Evolutionary conservation across 2,888 invertebrate genomes (phyloP), one percentile per base, ranked within the genome.

Genomic region (Ochropleura leucogaster): DNA sequence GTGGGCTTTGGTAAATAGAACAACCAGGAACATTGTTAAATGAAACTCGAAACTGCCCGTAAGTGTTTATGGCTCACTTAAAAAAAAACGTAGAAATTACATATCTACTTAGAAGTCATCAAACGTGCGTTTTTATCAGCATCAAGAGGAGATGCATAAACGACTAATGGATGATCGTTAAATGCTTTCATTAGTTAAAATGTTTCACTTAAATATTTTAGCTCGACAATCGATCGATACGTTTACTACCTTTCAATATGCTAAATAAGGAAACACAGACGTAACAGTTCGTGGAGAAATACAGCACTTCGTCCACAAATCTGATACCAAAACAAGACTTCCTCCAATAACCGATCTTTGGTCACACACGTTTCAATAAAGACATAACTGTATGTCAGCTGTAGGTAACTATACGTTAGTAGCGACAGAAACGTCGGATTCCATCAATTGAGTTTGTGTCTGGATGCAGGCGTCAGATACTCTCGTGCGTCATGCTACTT

Each of bases 391-490:
- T 20, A 47, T 68, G 10, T 42, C 51, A 62, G 18, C 20, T 60
- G 46, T 44, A n/a, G n/a, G n/a, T n/a, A 57, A 40, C 62, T 68
- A 16, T 47, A 75, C 7, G 6, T 16, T 12, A 3, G 14, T 47
- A 62, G 9, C 47, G n/a, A 55, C 53, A 70, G 57, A 59, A 67
- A 70, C 57, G 40, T 59, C 55, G 42, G 65, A 71, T 18, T 49
- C 53, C 49, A 81, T 71, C 53, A 81, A 81, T 70, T 63, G 76
- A 76, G 49, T 81, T 81, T 55, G 44, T 71, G 42, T 20, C 49
- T 18, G 53, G 40, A 59, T 65, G 68, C 74, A 49, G 46, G 46
- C 20, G 18, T n/a, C 47, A 1, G 55, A 3, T 14, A 51, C 65
- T 46, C n/a, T 14, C 55, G 55, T 12, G 30, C 12, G 14, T 51